Base-by-base conservation (phyloP, 2,797 vertebrate genomes). In the Lemur catta region DNA sequence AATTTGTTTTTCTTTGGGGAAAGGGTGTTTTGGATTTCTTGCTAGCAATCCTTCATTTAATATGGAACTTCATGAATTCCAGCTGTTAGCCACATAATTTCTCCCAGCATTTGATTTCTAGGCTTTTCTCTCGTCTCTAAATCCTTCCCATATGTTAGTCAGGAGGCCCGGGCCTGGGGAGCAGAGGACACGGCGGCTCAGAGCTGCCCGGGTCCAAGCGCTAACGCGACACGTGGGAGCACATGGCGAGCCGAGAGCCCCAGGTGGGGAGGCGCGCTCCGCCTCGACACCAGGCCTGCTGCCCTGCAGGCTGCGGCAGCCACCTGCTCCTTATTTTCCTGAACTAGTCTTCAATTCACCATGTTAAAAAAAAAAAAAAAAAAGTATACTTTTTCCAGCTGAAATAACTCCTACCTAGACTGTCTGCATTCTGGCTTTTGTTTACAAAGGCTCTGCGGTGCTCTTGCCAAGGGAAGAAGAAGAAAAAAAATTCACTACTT, bases 131-230 rank as follows among this genome's bases (percentile, higher is more conserved):
- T 95, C 65, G 82, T 86, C 91, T 94, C 85, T 80, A 96, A 98
- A 94, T 94, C 75, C 65, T 97, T 97, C 82, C 95, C 97, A 98
- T 96, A 96, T 98, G 97, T 96, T 94, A 78, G 78, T 82, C n/a
- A 4, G 38, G 84, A 71, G 93, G 65, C 75, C 78, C 18, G 7
- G 17, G 71, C 52, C 7, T 59, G 28, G 20, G 46, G 71, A 43
- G 26, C 52, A 81, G 82, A 90, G 63, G 71, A 97, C 55, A 38
- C 65, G 41, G 78, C 24, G 50, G 71, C 50, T 93, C 15, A 67
- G 65, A 78, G 30, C 82, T 33, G 2, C 69, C 59, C 50, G 30
- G 72, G 41, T 84, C 86, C 89, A 67, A 55, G 30, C 41, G 13
- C 82, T 94, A 85, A 93, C 22, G 7, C 26, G 67, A 82, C 38